Evolutionary conservation across 2,888 invertebrate genomes (phyloP).

Genomic region (Hyles lineata): DNA sequence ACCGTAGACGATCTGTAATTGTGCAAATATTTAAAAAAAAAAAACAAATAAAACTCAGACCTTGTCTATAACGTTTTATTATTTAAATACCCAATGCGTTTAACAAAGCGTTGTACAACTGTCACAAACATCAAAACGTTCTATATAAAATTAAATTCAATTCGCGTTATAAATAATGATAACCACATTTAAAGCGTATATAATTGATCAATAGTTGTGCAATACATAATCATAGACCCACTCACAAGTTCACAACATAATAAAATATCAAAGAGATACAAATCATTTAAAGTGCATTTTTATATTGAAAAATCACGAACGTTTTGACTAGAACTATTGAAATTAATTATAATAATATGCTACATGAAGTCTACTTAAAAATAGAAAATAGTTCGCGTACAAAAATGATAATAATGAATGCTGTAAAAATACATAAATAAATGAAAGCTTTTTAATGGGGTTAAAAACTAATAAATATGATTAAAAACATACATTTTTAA

Average conservation of each 20-base stretch:
- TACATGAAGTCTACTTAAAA: no score
- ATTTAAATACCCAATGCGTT: constrained; percentile 68
- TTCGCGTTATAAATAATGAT: constrained; percentile 75
- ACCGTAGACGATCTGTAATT: no score
- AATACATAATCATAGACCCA: constrained; percentile 31
- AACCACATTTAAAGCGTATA: constrained; percentile 80
- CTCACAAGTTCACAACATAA: constrained; percentile 5
- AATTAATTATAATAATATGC: no score
- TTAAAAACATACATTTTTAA: no score
- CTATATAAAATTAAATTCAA: constrained; percentile 75
- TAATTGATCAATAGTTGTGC: constrained; percentile 77
- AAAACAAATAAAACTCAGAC: constrained; percentile 24
- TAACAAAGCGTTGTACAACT: constrained; percentile 81
- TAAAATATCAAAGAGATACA: neutral
- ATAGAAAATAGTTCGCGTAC: no score
- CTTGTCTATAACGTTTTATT: constrained; percentile 44
- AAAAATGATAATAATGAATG: no score
- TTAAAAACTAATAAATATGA: no score
- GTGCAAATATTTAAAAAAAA: no score
- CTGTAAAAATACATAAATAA: no score
- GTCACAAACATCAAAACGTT: constrained; percentile 76
- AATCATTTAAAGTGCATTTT: neutral
- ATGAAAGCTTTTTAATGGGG: no score
- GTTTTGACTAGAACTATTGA: no score
- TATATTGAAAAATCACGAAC: no score